Conservation (phyloP, 2,113 vertebrate species). For the Petaurus breviceps region DNA sequence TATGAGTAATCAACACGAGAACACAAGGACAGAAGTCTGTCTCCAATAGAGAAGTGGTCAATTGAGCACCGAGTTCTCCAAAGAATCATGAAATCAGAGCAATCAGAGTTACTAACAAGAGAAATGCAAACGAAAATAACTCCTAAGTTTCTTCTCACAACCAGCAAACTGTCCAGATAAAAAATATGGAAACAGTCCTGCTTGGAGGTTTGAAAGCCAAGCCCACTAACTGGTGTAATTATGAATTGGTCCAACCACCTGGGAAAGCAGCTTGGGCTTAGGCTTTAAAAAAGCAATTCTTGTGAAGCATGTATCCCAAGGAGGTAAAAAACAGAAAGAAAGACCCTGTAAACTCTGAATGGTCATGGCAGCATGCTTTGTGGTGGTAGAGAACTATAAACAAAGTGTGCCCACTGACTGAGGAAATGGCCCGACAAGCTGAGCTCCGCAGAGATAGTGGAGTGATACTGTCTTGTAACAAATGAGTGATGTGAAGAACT, state of each 20-base stretch:
- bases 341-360: not conserved
- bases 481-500: not conserved
- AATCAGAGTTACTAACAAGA: not conserved
- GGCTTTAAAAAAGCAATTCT: too few relatives aligned
- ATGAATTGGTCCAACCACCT: not conserved
- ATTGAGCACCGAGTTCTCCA: not conserved
- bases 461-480: not conserved
- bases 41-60: not conserved
- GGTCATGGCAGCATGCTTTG: not conserved
- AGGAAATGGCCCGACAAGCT: not conserved
- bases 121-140: not conserved
- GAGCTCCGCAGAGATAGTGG: too few relatives aligned
- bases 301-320: not conserved
- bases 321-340: not conserved
- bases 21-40: not conserved
- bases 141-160: not conserved
- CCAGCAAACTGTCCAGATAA: not conserved
- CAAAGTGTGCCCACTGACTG: not conserved
- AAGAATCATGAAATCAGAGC: not conserved
- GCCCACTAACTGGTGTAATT: not conserved
- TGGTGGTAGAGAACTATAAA: not conserved
- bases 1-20: not conserved
- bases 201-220: not conserved
- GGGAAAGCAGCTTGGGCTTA: too few relatives aligned
- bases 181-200: not conserved